Base-by-base conservation (phyloP, 2,888 invertebrate genomes). In the Aethes cnicana region DNA sequence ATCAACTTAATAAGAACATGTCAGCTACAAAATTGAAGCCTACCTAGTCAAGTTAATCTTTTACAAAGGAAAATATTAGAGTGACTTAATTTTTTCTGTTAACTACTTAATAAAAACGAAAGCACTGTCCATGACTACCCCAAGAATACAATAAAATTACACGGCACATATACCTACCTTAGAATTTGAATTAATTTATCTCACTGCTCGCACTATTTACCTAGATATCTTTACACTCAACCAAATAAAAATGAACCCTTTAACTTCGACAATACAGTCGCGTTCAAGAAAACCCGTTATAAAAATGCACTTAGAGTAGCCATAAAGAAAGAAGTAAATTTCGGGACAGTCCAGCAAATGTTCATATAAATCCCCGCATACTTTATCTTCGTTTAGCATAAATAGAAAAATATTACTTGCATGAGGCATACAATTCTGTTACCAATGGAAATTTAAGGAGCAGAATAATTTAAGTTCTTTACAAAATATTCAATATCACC, bases 401-500 rank as follows among this genome's bases (percentile, higher is more conserved):
- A 53, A 52, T 39, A 52, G 44, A 28, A 14, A 50, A 50, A 50
- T 43, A 43, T 50, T 26, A 43, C 43, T 37, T 43, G 50, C 50
- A 50, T 43, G 36, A 43, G 23, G 30, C 36, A 30, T 36, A 50
- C 43, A 28, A 50, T 36, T 42, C 25, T 28, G 23, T 25, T 39
- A 9, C 20, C 14, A 43, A 49, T 42, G 43, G 42, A 35, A 23
- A 30, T 43, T 49, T 43, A 21, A 17, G 35, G 49, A 23, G 12
- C 9, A 11, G n/a, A 9, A n/a, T 39, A 14, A 14, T 39, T 32
- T 18, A 20, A 33, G 32, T 39, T 41, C 25, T 47, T 41, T 47
- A 14, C 30, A 18, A 32, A 30, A 39, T 32, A 25, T 39, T 47
- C 9, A 39, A 36, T 47, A 17, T 20, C 16, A 11, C 28, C 0